Conservation (phyloP, 2,888 invertebrate genomes). For the Ethmia dodecea region DNA sequence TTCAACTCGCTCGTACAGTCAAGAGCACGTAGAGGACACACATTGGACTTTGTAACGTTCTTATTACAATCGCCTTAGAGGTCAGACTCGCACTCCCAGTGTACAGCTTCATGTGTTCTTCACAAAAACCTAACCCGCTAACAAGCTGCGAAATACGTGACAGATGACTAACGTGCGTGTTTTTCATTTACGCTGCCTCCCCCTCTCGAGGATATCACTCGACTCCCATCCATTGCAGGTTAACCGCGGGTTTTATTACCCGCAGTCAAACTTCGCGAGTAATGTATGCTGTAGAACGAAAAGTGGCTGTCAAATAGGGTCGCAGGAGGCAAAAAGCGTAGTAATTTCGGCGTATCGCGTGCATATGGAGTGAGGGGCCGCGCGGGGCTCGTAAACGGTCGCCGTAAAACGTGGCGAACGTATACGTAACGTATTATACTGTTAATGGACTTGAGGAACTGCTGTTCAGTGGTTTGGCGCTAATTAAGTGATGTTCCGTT, state of each 20-base stretch:
- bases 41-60: too few relatives aligned
- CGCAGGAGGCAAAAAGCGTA: too few relatives aligned
- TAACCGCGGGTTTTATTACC: conserved; percentile 2
- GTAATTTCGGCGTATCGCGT: too few relatives aligned
- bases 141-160: conserved; percentile 3
- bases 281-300: background rate
- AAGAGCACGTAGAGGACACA: too few relatives aligned
- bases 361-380: too few relatives aligned
- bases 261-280: background rate
- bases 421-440: conserved; percentile 29
- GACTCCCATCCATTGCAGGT: conserved; percentile 3
- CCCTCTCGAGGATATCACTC: conserved; percentile 1
- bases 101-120: background rate
- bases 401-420: conserved; percentile 33
- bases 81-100: background rate
- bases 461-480: background rate
- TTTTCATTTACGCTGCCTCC: conserved; percentile 6
- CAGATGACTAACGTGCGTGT: conserved; percentile 3
- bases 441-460: conserved; percentile 21
- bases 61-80: background rate
- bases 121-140: conserved; percentile 1
- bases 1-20: background rate
- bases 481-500: conserved; percentile 2
- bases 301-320: background rate
- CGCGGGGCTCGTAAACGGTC: conserved; percentile 29